phyloP scores from a whole-genome alignment of 2,113 vertebrate genomes.

The Bufo gargarizans region DNA sequence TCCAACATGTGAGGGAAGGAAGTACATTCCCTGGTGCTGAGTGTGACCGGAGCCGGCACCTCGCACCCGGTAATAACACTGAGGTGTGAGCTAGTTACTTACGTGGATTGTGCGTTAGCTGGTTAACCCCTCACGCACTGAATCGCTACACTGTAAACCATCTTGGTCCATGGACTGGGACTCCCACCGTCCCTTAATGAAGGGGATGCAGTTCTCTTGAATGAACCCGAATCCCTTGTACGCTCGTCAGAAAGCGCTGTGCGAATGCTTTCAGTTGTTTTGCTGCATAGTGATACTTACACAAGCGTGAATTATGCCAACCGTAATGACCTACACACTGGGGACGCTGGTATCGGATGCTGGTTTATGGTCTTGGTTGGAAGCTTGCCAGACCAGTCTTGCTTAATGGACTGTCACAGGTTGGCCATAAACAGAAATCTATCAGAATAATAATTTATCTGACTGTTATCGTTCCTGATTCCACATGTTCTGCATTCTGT shows the following conservation, averaged over 20 bases:
- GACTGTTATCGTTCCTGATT: background rate
- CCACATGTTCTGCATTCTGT: background rate
- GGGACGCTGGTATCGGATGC: background rate
- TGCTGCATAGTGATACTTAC: background rate
- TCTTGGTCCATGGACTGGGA: background rate
- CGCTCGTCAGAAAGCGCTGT: background rate
- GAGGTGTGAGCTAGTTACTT: slow-evolving; percentile 6
- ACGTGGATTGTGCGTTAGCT: background rate
- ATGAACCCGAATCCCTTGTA: background rate
- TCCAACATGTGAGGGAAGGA: slow-evolving; percentile 30
- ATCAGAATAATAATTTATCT: background rate
- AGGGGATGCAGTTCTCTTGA: too few species aligned
- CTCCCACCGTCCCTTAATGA: too few species aligned
- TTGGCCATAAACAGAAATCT: background rate
- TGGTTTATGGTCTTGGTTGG: background rate
- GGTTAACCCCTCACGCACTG: background rate
- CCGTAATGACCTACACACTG: background rate
- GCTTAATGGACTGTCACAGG: background rate
- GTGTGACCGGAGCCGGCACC: slow-evolving; percentile 34
- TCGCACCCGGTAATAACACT: slow-evolving; percentile 10
- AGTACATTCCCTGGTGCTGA: slow-evolving; percentile 21
- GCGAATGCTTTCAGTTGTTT: background rate
- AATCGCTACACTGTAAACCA: too few species aligned
- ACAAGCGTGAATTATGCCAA: background rate
- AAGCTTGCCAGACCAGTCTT: background rate